Evolutionary conservation across 2,113 vertebrate species (phyloP), one percentile per base, ranked within the genome.

Genomic region (Lophochroa leadbeateri): DNA sequence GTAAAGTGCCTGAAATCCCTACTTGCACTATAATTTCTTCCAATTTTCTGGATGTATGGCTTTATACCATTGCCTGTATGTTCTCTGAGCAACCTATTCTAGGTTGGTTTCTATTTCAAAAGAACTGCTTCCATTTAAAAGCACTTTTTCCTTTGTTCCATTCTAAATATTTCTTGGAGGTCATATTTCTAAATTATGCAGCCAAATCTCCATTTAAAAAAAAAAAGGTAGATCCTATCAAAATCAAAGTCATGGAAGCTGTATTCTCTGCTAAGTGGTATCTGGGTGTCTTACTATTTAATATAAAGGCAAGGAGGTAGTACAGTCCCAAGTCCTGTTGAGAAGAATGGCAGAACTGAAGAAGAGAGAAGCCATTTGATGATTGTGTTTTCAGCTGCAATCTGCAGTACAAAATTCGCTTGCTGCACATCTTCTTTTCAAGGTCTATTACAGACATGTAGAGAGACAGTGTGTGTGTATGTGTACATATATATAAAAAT

Each of bases 31-130:
- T 12, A 74, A 61, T 29, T 21, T 67, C 27, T 35, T 80, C 60
- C 31, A 4, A 0, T 85, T 68, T 84, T 52, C 58, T 88, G 46
- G 14, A 17, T 75, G 7, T 11, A 77, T 11, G 6, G 4, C 37
- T 88, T 83, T 72, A 12, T 71, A 86, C 16, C 14, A 23, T 35
- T 80, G 58, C 46, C 71, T 77, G 5, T 39, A 55, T 75, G 83
- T 90, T 87, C 75, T 90, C 70, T 49, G 31, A 79, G 44, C 24
- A 80, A 29, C 16, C 10, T 58, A 1, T 58, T 83, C 58, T 35
- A 31, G 9, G 10, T 37, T 88, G 41, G 78, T 75, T 94, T 90
- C 64, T 58, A 58, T 70, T 95, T 90, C 29, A 70, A 85, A 88
- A 64, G n/a, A 57, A 61, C 8, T 1, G 61, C 28, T 65, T 86